phyloP scores from a whole-genome alignment of 37 sponge, comb jelly and placozoan genomes.

The Halichondria panicea region DNA sequence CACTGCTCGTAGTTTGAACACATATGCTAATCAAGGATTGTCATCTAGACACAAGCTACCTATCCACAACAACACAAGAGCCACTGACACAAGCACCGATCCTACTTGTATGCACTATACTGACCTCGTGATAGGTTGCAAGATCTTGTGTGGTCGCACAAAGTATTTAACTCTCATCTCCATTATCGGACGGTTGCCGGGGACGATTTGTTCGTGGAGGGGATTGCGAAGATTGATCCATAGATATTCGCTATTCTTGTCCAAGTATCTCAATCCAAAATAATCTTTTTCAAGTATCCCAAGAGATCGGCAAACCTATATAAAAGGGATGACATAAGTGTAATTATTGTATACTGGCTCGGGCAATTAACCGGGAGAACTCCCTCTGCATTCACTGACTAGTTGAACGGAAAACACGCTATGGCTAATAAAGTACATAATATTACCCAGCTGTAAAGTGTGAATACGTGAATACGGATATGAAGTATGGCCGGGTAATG shows the following conservation, averaged over 20 bases:
- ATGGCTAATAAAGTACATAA: too few species aligned
- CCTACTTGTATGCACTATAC: too few species aligned
- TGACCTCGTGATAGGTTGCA: slow-evolving; percentile 72
- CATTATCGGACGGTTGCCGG: slow-evolving; percentile 31
- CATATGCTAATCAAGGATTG: not conserved
- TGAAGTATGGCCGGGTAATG: too few species aligned
- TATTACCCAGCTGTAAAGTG: too few species aligned
- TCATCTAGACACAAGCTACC: not conserved
- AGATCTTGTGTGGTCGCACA: slow-evolving; percentile 70
- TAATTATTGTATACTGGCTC: too few species aligned
- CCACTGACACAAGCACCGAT: not conserved
- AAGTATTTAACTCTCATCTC: slow-evolving; percentile 78
- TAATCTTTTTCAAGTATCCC: slow-evolving; percentile 76
- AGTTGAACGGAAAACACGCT: too few species aligned
- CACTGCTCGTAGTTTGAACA: too few species aligned
- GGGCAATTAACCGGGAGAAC: too few species aligned
- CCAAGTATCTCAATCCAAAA: slow-evolving; percentile 66
- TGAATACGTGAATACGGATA: too few species aligned
- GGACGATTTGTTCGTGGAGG: slow-evolving; percentile 64
- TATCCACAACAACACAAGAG: not conserved
- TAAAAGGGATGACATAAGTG: not conserved
- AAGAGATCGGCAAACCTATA: slow-evolving; percentile 58
- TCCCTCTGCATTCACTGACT: too few species aligned
- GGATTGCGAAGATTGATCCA: slow-evolving; percentile 85
- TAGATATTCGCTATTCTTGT: slow-evolving; percentile 67